Evolutionary conservation across 2,888 invertebrate genomes (phyloP).

Genomic region (Gymnosoma rotundatum): DNA sequence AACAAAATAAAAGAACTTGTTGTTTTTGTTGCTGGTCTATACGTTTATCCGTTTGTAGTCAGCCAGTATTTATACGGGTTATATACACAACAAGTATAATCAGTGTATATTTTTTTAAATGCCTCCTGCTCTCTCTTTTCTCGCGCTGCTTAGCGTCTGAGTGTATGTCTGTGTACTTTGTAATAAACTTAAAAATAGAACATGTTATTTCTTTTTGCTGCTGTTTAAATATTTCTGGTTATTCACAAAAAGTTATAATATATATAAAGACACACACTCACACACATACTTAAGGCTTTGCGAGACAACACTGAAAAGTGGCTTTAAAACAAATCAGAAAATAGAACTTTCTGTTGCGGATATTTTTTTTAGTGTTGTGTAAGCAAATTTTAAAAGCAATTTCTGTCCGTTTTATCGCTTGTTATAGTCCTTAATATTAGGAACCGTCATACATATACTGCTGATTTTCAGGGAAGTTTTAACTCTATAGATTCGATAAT

Average conservation of each 20-base stretch:
- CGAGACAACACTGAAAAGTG: neutral
- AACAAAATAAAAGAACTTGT: neutral
- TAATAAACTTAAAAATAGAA: conserved; percentile 64
- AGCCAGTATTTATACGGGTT: conserved; percentile 67
- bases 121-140: conserved; percentile 12
- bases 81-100: conserved; percentile 70
- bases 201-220: conserved; percentile 58
- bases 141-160: neutral
- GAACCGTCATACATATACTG: too few species aligned
- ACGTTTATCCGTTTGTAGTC: conserved; percentile 61
- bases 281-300: neutral
- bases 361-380: too few species aligned
- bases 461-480: too few species aligned
- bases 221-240: conserved; percentile 46
- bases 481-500: too few species aligned
- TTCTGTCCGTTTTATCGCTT: too few species aligned
- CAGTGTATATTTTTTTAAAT: conserved; percentile 63
- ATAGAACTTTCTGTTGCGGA: neutral
- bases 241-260: conserved; percentile 56
- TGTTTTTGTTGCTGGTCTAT: conserved; percentile 47
- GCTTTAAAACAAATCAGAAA: neutral
- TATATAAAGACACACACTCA: conserved; percentile 16
- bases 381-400: too few species aligned
- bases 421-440: too few species aligned
- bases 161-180: conserved; percentile 27